phyloP scores from a whole-genome alignment of 2,113 vertebrate species.

The Pristiophorus japonicus region DNA sequence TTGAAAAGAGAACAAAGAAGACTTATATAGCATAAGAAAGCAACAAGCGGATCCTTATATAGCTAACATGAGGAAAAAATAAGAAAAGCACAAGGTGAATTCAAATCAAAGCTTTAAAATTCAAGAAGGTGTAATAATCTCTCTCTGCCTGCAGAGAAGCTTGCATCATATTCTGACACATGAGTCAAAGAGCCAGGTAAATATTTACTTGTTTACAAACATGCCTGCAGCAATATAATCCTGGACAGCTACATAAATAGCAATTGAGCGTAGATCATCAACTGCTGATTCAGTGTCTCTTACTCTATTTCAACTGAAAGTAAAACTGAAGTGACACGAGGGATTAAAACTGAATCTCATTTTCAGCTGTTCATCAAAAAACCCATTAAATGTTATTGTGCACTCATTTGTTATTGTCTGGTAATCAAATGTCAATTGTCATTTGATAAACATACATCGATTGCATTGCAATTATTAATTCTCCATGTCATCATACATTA shows the following conservation, averaged over 20 bases:
- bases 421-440: not conserved
- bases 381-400: not conserved
- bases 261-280: not conserved
- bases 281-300: not conserved
- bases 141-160: not conserved
- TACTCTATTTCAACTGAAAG: not conserved
- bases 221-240: not conserved
- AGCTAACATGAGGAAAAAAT: not conserved
- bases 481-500: not conserved
- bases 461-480: not conserved
- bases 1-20: not conserved
- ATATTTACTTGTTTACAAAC: not conserved
- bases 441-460: not conserved
- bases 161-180: not conserved
- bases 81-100: not conserved
- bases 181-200: not conserved
- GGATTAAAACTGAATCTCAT: not conserved
- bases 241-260: not conserved
- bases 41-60: too few species aligned
- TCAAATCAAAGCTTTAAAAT: not conserved
- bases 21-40: not conserved
- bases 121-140: not conserved
- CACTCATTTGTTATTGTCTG: not conserved
- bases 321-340: not conserved
- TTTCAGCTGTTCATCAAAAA: not conserved